These are phyloP conservation scores for Lontra canadensis DNA, from an alignment of 2,113 vertebrate genomes.

Conservation along the genomic window DNA sequence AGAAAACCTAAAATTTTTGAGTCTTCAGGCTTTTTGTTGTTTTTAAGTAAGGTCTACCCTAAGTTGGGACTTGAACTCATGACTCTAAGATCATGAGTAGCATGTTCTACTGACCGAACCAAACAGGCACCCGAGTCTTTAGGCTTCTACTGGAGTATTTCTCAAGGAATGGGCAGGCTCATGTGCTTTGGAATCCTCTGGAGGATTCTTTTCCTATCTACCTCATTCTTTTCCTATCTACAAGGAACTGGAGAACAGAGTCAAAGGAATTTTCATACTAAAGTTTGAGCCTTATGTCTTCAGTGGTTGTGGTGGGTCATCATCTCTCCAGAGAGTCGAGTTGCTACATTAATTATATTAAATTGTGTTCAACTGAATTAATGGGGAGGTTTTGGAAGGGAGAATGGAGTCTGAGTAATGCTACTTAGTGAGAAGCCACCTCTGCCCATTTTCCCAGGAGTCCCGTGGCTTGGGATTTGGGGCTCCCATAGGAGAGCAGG, in stretches of 20 bases:
- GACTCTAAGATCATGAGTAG: neutral
- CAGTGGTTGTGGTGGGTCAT: neutral
- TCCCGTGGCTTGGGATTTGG: neutral
- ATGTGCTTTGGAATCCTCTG: neutral
- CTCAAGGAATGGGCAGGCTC: neutral
- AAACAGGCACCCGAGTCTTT: neutral
- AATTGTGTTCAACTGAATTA: neutral
- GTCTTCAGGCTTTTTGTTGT: neutral
- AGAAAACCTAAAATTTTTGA: neutral
- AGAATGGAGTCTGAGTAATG: neutral
- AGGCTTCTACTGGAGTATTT: neutral
- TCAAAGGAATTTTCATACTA: neutral
- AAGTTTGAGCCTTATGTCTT: neutral
- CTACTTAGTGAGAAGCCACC: neutral
- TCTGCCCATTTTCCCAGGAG: neutral
- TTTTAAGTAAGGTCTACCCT: neutral
- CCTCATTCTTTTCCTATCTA: neutral
- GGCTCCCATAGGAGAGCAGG: neutral
- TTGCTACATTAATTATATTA: neutral
- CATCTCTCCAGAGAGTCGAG: neutral
- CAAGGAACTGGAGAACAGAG: neutral
- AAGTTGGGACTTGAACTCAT: neutral
- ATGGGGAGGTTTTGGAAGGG: neutral
- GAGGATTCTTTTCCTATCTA: too few species aligned
- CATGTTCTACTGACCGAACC: neutral